Percentiles rank a stretch among this genome's conserved stretches.
Conservation (phyloP, 2,113 vertebrate genomes). For the Mesembrinibis cayennensis region DNA sequence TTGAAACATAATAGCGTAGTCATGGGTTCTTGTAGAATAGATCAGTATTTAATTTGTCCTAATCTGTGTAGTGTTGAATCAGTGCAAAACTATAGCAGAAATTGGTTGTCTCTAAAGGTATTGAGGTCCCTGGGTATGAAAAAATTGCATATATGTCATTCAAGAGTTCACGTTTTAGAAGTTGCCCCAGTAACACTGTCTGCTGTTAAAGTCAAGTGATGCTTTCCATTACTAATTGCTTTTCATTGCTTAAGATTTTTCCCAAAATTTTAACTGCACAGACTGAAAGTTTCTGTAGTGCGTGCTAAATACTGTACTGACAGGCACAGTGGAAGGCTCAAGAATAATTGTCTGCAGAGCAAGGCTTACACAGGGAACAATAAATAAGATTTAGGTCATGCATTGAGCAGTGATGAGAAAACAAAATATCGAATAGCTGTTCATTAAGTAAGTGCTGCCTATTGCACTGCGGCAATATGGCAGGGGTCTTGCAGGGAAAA, state of each 20-base stretch:
- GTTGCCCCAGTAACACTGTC: not conserved
- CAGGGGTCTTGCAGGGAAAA: not conserved
- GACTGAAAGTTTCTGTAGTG: not conserved
- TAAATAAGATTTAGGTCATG: not conserved
- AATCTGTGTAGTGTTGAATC: not conserved
- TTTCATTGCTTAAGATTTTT: not conserved
- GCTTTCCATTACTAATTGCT: not conserved
- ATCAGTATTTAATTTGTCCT: not conserved
- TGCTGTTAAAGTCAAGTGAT: not conserved
- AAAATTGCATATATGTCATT: not conserved
- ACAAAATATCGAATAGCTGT: not conserved
- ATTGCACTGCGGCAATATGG: not conserved
- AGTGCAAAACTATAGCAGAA: not conserved
- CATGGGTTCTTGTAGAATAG: not conserved
- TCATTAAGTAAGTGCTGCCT: not conserved
- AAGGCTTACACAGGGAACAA: not conserved
- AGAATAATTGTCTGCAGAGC: not conserved
- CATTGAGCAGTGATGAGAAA: not conserved
- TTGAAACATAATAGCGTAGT: fast-evolving
- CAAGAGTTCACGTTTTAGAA: not conserved
- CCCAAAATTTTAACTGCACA: not conserved
- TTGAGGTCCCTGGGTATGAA: not conserved
- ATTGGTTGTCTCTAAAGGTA: not conserved
- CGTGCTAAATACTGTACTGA: not conserved
- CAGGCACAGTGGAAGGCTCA: not conserved